phyloP scores from a whole-genome alignment of 2,888 invertebrate species.

The Thymelicus acteon region DNA sequence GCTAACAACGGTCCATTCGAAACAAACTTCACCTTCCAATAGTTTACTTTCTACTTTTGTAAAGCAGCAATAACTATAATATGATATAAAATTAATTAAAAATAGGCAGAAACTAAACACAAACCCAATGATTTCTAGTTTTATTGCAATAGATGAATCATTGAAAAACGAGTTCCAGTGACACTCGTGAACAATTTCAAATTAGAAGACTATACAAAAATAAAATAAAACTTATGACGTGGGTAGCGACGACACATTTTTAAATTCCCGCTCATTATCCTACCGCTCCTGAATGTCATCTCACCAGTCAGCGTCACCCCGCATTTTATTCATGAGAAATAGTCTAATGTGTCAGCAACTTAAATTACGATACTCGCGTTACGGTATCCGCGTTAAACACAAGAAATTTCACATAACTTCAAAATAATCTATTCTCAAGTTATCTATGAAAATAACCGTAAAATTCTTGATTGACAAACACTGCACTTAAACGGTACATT shows the following conservation, averaged over 20 bases:
- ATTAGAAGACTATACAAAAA: conserved; percentile 16
- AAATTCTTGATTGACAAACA: too few species aligned
- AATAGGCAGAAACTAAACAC: background rate
- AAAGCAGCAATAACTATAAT: too few species aligned
- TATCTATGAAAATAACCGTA: too few species aligned
- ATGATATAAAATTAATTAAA: background rate
- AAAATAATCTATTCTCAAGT: too few species aligned
- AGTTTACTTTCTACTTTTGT: too few species aligned
- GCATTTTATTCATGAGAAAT: conserved; percentile 70
- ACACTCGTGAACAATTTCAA: background rate
- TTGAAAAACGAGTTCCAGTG: conserved; percentile 16
- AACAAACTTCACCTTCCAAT: too few species aligned
- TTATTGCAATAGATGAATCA: conserved; percentile 21
- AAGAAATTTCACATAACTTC: background rate
- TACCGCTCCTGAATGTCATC: conserved; percentile 64
- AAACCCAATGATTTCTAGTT: background rate
- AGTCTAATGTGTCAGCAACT: conserved; percentile 66
- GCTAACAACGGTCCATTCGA: too few species aligned
- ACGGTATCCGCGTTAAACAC: conserved; percentile 26
- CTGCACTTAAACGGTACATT: too few species aligned
- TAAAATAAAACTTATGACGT: conserved; percentile 43
- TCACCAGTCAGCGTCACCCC: conserved; percentile 62
- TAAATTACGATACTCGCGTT: conserved; percentile 38
- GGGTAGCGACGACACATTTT: conserved; percentile 57
- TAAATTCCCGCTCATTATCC: conserved; percentile 70